phyloP scores from a whole-genome alignment of 2,113 vertebrate genomes.

The Pheucticus melanocephalus region DNA sequence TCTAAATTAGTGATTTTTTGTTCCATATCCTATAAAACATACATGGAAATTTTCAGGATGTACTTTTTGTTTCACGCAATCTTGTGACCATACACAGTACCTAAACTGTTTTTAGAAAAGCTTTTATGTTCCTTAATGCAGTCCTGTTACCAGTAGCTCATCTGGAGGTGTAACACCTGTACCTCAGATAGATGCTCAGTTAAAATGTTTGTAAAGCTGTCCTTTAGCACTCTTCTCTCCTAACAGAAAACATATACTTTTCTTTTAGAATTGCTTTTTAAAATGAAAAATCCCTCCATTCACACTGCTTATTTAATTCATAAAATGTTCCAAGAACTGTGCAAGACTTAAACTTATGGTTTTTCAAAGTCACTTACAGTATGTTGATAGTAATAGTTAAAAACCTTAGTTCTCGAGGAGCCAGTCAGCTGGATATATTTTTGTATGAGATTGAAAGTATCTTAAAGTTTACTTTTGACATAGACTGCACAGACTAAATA shows the following conservation, averaged over 20 bases:
- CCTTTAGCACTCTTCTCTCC: neutral
- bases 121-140: neutral
- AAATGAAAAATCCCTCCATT: neutral
- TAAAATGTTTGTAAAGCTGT: neutral
- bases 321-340: neutral
- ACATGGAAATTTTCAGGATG: neutral
- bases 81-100: neutral
- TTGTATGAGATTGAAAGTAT: neutral
- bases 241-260: neutral
- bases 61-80: neutral
- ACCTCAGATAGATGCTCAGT: neutral
- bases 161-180: neutral
- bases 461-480: neutral
- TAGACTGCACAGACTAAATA: neutral
- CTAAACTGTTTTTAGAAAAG: neutral
- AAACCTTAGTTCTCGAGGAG: neutral
- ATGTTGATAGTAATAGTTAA: neutral
- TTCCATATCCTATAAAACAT: neutral
- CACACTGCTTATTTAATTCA: neutral
- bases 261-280: neutral
- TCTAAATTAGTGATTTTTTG: neutral
- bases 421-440: neutral
- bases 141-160: neutral
- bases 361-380: neutral
- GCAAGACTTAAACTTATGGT: neutral